Base-by-base conservation (phyloP, 2,797 vertebrate genomes). In the Antennarius maculatus region DNA sequence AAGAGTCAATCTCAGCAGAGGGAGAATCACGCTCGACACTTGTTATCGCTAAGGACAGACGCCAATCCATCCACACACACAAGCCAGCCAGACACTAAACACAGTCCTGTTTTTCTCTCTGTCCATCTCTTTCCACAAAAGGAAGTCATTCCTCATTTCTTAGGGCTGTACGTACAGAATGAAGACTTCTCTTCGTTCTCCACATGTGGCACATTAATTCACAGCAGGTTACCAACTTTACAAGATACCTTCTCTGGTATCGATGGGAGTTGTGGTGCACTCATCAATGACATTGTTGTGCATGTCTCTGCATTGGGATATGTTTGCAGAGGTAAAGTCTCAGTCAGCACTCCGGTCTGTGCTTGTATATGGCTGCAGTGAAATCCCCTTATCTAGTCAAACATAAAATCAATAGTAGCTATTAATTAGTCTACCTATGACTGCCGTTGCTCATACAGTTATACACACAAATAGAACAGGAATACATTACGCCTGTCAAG, bases 391-490 rank as follows among this genome's bases (percentile, higher is more conserved):
- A 86, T 88, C 68, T 61, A 31, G 60, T 49, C 80, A 74, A 89
- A 86, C 83, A 81, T 77, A 80, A 84, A 88, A 89, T 90, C 88
- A 85, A 89, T 88, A 71, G 27, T 6, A 27, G 76, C 87, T 84
- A 82, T 91, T 88, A 86, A 88, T 90, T 84, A 89, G 82, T 84
- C 82, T 69, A 65, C 55, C 37, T 72, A 66, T 66, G 63, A 61
- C 82, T 73, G 78, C 59, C 43, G 23, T 28, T 70, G 78, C 82
- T 82, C 76, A 81, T 78, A 71, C 66, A 74, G 77, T 69, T 50
- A 54, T 71, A 75, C 29, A 67, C 63, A 70, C 61, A 71, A 53
- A 85, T 63, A 75, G 69, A 76, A 62, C 66, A 65, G 61, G 60
- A 79, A 61, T 31, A 51, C 53, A 54, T 66, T 54, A 56, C 2